phyloP scores from a whole-genome alignment of 2,113 vertebrate species.

The Equus quagga region DNA sequence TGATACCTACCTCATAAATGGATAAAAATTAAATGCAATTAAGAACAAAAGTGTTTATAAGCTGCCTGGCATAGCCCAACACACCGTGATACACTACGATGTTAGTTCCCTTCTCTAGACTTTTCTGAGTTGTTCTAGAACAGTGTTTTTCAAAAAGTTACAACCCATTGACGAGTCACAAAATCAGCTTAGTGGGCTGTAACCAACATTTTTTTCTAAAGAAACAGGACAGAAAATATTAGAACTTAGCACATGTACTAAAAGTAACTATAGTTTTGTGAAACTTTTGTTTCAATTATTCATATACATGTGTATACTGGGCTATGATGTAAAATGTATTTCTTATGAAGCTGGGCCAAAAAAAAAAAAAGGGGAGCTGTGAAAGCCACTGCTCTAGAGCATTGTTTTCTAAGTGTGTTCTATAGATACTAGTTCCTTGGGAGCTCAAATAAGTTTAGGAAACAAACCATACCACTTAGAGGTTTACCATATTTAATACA shows the following conservation, averaged over 20 bases:
- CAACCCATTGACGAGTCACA: background rate
- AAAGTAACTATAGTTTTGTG: background rate
- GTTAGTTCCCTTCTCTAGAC: slow-evolving; percentile 2
- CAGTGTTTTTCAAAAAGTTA: slow-evolving; percentile 55
- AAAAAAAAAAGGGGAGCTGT: background rate
- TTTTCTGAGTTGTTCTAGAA: slow-evolving; percentile 57
- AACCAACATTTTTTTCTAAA: background rate
- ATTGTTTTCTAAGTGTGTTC: background rate
- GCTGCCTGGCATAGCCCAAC: background rate
- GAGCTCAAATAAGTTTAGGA: slow-evolving; percentile 24
- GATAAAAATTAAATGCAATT: slow-evolving; percentile 61
- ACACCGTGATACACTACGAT: background rate
- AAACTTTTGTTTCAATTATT: slow-evolving; percentile 56
- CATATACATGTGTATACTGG: background rate
- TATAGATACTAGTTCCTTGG: background rate
- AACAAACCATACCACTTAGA: slow-evolving; percentile 9
- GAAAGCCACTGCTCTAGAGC: background rate
- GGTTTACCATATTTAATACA: background rate
- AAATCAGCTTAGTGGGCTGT: slow-evolving; percentile 17
- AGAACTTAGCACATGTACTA: background rate
- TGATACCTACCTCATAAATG: slow-evolving; percentile 55
- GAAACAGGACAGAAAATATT: slow-evolving; percentile 56
- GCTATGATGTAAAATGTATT: background rate
- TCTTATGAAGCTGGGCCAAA: background rate
- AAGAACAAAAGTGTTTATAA: slow-evolving; percentile 48